These are phyloP conservation scores for Drosophila rufa DNA, from an alignment of 1,140 invertebrate genomes.

Conservation along the genomic window DNA sequence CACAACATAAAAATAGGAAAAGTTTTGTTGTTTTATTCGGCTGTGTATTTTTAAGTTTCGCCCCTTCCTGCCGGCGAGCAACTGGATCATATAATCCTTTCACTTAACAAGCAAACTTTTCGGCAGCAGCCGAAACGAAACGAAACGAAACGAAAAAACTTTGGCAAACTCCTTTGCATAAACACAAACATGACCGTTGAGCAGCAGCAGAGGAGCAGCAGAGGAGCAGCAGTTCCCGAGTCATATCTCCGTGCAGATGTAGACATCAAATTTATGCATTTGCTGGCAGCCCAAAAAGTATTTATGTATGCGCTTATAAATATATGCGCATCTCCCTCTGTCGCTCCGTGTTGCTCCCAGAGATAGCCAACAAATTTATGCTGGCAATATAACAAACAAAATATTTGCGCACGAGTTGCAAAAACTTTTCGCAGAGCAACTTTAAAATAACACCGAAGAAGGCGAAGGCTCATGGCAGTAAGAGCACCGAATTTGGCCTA, in stretches of 20 bases:
- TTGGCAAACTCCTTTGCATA: slow-evolving; percentile 78
- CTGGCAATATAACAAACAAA: slow-evolving; percentile 82
- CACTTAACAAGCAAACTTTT: slow-evolving; percentile 83
- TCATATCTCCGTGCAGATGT: slow-evolving; percentile 55
- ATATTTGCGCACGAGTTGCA: slow-evolving; percentile 77
- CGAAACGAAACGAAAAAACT: slow-evolving; percentile 40
- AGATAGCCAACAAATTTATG: slow-evolving; percentile 82
- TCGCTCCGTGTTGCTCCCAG: slow-evolving; percentile 24
- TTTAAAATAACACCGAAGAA: slow-evolving; percentile 75
- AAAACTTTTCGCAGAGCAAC: slow-evolving; percentile 69
- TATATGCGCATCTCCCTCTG: slow-evolving; percentile 65
- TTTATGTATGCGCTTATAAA: slow-evolving; percentile 82
- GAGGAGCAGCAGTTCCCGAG: slow-evolving; percentile 51
- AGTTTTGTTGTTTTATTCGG: slow-evolving; percentile 66
- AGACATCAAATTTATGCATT: slow-evolving; percentile 78
- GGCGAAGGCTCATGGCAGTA: slow-evolving; percentile 43
- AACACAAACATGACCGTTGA: slow-evolving; percentile 67
- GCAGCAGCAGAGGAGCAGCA: slow-evolving; percentile 30
- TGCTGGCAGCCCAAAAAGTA: slow-evolving; percentile 76
- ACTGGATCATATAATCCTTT: slow-evolving; percentile 82
- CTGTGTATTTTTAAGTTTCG: slow-evolving; percentile 71
- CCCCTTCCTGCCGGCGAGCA: slow-evolving; percentile 7
- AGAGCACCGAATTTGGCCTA: slow-evolving; percentile 14
- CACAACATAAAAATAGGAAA: slow-evolving; percentile 81
- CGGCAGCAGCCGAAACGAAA: slow-evolving; percentile 70